Evolutionary conservation across 2,113 vertebrate species (phyloP).

Genomic region (Myxocyprinus asiaticus): DNA sequence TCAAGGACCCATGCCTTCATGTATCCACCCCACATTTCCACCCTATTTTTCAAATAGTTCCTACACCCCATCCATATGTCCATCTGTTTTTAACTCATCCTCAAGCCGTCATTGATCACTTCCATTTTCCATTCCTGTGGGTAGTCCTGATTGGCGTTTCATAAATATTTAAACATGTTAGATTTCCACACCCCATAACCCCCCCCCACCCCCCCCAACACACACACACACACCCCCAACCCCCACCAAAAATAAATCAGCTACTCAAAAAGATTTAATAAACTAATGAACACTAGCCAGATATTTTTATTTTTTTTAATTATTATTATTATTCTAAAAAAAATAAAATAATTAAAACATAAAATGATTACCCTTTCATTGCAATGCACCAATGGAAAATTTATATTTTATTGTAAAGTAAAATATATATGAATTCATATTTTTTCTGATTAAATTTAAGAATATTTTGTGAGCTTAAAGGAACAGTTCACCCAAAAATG

Average conservation of each 20-base stretch:
- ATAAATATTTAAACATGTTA: constrained; percentile 46
- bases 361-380: too few species aligned
- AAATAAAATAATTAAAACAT: too few species aligned
- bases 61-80: constrained; percentile 3
- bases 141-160: constrained; percentile 29
- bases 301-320: neutral
- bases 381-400: too few species aligned
- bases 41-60: neutral
- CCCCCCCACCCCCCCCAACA: neutral
- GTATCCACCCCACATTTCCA: neutral
- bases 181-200: constrained; percentile 21
- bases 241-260: neutral
- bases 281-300: neutral
- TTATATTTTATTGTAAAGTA: too few species aligned
- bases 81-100: constrained; percentile 7
- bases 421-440: too few species aligned
- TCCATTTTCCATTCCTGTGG: constrained; percentile 18
- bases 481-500: too few species aligned
- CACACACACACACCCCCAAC: too few species aligned
- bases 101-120: constrained; percentile 24
- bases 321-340: too few species aligned
- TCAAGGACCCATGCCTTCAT: constrained; percentile 4
- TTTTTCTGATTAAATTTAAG: too few species aligned
- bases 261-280: neutral
- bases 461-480: too few species aligned